Evolutionary conservation across 2,797 vertebrate genomes (phyloP), one percentile per base, ranked within the genome.

Genomic region (Hemibagrus guttatus): DNA sequence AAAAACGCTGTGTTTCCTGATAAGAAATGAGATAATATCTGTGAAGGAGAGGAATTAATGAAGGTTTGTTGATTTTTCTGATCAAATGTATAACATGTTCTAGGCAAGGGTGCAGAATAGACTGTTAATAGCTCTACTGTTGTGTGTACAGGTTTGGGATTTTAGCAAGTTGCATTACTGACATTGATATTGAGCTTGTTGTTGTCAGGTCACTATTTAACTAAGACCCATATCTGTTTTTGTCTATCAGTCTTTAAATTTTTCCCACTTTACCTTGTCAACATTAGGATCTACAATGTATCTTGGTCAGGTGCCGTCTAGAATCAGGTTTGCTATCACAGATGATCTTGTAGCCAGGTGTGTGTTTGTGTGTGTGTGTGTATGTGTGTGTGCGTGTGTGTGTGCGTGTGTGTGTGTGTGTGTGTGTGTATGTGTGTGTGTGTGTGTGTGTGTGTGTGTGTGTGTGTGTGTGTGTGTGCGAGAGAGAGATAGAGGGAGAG

Each of bases 1-100:
- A 64, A 78, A 59, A 35, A 46, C 6, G 66, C 16, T 2, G 59
- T 28, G n/a, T 75, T 75, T 59, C 71, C 14, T 74, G 21, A 79
- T 75, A 31, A 46, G 31, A 28, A 58, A 58, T 61, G 68, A 86
- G 83, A 87, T 76, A 63, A 72, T 63, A 23, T 66, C 52, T 46
- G 74, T 90, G 31, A 90, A 87, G 87, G 90, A 89, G 83, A 61
- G 61, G 35, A 58, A 76, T 46, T 71, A 61, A 46, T 86, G 52
- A 68, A 23, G 7, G 21, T 16, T 81, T 63, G 78, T 17, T 81
- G 78, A 82, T 69, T 68, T 52, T 80, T 2, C 52, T 80, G 35
- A 85, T 78, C 49, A 28, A 79, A 58, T 79, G 46, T 46, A 58
- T 12, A 26, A n/a, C 23, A n/a, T 71, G 42, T 49, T 68, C 17